Evolutionary conservation across 2,797 vertebrate species (phyloP), one percentile per base, ranked within the genome.

Genomic region (Molossus molossus): DNA sequence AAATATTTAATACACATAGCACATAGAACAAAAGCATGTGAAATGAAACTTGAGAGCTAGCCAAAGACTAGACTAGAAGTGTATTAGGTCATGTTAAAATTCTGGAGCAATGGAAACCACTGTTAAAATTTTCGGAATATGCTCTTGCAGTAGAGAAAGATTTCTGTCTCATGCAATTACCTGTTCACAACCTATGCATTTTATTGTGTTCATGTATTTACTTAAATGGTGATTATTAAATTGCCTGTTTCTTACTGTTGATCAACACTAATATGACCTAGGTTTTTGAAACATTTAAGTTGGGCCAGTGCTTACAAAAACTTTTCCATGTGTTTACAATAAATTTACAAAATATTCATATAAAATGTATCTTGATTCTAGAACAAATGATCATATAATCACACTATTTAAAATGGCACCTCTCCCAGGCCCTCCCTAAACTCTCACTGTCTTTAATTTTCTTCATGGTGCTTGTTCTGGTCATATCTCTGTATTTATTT

Each of bases 331-430:
- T 50, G 3, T 3, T 55, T 58, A 1, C 37, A 58, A 80, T 53
- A 53, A 72, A 48, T 91, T 89, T 83, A 9, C n/a, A 58, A 96
- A 94, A 85, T 69, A 50, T 50, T 57, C 12, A 37, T 57, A 33
- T 90, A 62, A 86, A 96, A 76, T 81, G 11, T 79, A 14, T 45
- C n/a, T 94, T 93, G 29, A 62, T 84, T 94, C 10, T n/a, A 20
- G 93, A n/a, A 75, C 76, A 2, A 83, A 50, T 69, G 9, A 69
- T 21, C 11, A 15, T n/a, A 45, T 55, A 27, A 29, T 20, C 1
- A 29, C 76, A 76, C 3, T 55, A 60, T 85, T 80, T 90, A 69
- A 67, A 67, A 72, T 15, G 33, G 3, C 6, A 29, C 7, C 9
- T 87, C 50, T 53, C n/a, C 2, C 3, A 75, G 18, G 0, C 1